Evolutionary conservation across 1,140 invertebrate species (phyloP).

Genomic region (Ips typographus): DNA sequence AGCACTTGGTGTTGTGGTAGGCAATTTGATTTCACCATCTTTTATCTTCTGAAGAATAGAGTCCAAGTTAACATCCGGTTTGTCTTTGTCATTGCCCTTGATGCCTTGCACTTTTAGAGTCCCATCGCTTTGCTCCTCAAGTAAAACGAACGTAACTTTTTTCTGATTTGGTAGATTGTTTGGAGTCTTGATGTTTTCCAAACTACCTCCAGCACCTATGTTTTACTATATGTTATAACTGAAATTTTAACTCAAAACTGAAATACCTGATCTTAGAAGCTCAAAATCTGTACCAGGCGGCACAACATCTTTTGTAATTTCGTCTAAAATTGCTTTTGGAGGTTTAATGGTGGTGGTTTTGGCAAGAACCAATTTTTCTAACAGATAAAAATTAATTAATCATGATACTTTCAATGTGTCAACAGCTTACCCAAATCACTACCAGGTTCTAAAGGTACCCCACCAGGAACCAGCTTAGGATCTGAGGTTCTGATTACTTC

Average conservation of each 20-base stretch:
- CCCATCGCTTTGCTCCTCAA: slow-evolving; percentile 81
- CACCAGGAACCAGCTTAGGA: slow-evolving; percentile 60
- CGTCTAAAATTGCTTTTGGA: slow-evolving; percentile 64
- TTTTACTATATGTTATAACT: neutral
- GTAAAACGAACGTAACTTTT: slow-evolving; percentile 81
- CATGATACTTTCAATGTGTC: neutral
- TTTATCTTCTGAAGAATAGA: slow-evolving; percentile 79
- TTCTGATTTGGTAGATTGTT: slow-evolving; percentile 67
- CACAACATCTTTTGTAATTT: slow-evolving; percentile 73
- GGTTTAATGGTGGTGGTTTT: slow-evolving; percentile 58
- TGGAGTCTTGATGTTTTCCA: slow-evolving; percentile 68
- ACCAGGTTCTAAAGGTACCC: slow-evolving; percentile 43
- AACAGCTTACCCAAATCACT: slow-evolving; percentile 37
- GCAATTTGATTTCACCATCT: slow-evolving; percentile 76
- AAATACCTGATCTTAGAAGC: slow-evolving; percentile 64
- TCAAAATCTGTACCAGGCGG: slow-evolving; percentile 77
- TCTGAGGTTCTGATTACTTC: slow-evolving; percentile 68
- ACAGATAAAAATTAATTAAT: slow-evolving; percentile 12
- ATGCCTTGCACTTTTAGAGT: slow-evolving; percentile 80
- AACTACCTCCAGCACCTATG: slow-evolving; percentile 62
- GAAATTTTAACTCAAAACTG: neutral
- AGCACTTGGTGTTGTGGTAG: slow-evolving; percentile 60
- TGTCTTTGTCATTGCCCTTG: slow-evolving; percentile 66
- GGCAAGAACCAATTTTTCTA: slow-evolving; percentile 45
- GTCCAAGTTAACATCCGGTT: slow-evolving; percentile 72